Evolutionary conservation across 2,113 vertebrate species (phyloP), one percentile per base, ranked within the genome.

Genomic region (Edolisoma coerulescens): DNA sequence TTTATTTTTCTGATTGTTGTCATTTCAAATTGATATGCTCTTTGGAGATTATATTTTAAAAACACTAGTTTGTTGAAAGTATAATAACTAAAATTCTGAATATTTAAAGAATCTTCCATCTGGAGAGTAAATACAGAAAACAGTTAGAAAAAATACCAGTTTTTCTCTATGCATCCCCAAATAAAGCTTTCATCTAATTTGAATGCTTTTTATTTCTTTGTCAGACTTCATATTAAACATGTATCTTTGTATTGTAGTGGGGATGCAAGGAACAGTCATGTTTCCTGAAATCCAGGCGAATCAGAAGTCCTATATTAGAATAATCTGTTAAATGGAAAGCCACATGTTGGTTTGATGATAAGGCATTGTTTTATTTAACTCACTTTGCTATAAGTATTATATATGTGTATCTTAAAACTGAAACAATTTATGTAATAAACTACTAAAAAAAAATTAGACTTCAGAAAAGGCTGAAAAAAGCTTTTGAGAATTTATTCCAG

Each of bases 11-110:
- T 71, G 27, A 35, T 42, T 64, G 28, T 47, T 80, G 32, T 21
- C 0, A 0, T 33, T 67, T 68, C 3, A 53, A 63, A 44, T 32
- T 64, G 16, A 16, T 74, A 23, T 4, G 1, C 11, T 78, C 16
- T 92, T 88, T 68, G 49, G 20, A 71, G 24, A n/a, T 42, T 39
- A 4, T n/a, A 4, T 79, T 73, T 89, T 69, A 15, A 61, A 90
- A 77, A 23, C 15, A 20, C 7, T 85, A 16, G 4, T 47, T 71
- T 59, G 8, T 67, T 76, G 30, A 79, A 71, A 79, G 47, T 19
- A 16, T 12, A 49, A 22, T 53, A 63, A 63, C 39, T 26, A 52
- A 57, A 93, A 70, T 68, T 52, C 10, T 50, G 23, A 76, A 35
- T 74, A 57, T 64, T 91, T 73, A 8, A 35, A 73, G 39, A 74